Conservation (phyloP, 30 jellyfish, hydroid and myxozoan genomes). For the Cassiopea andromeda region DNA sequence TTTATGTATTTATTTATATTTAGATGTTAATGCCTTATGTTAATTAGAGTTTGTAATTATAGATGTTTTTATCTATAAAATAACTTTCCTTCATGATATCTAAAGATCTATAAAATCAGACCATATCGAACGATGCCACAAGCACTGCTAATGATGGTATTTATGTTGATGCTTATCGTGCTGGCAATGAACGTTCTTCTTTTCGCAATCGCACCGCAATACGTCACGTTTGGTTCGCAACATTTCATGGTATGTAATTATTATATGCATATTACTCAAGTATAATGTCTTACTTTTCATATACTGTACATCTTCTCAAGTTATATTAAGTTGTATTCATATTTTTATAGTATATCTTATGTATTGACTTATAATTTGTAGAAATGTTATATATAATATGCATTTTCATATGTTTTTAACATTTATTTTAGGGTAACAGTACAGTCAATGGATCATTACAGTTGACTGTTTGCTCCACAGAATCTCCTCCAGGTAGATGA, state of each 20-base stretch:
- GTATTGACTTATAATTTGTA: too few relatives aligned
- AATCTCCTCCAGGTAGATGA: conserved; percentile 57
- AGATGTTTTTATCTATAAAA: not conserved
- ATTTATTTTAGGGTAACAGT: not conserved
- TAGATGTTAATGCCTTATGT: not conserved
- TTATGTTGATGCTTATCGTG: conserved; percentile 87
- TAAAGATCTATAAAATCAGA: conserved; percentile 79
- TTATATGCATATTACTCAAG: not conserved
- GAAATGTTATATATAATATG: too few relatives aligned
- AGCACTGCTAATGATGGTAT: conserved; percentile 87
- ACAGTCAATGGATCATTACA: not conserved
- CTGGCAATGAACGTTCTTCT: conserved; percentile 76
- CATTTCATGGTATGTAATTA: conserved; percentile 55
- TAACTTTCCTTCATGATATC: not conserved
- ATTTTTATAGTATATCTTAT: too few relatives aligned
- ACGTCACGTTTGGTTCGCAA: conserved; percentile 85
- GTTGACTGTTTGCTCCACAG: conserved; percentile 39
- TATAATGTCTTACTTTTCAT: too few relatives aligned
- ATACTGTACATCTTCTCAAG: too few relatives aligned
- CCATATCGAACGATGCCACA: conserved; percentile 96
- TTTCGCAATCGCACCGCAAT: conserved; percentile 85
- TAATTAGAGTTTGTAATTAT: not conserved
- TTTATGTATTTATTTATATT: too few relatives aligned
- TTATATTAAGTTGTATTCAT: too few relatives aligned
- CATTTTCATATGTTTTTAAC: too few relatives aligned